Evolutionary conservation across 2,113 vertebrate species (phyloP).

Genomic region (Myotis lucifugus): DNA sequence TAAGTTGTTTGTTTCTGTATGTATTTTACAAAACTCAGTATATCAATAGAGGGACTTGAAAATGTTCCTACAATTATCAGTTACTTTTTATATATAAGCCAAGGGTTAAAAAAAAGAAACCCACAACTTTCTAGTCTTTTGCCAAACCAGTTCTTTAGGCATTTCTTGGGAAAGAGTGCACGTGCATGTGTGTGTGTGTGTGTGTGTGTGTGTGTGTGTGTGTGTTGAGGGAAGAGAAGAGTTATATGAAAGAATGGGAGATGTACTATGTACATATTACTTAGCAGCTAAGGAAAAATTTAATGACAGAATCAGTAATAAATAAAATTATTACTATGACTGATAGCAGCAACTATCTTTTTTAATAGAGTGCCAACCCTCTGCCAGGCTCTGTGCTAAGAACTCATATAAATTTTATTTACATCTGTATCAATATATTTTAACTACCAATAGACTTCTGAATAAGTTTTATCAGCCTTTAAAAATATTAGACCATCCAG

Average conservation of each 20-base stretch:
- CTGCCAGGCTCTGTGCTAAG: neutral
- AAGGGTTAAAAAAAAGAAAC: constrained; percentile 24
- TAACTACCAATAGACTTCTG: neutral
- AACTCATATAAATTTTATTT: neutral
- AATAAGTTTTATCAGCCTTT: neutral
- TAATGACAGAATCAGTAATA: constrained; percentile 36
- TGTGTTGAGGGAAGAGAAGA: neutral
- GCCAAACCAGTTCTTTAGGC: constrained; percentile 22
- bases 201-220: neutral
- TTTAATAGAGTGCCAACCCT: neutral
- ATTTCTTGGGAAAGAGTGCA: neutral
- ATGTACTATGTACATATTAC: neutral
- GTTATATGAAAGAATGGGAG: neutral
- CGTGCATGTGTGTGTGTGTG: neutral
- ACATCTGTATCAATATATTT: neutral
- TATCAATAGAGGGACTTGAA: neutral
- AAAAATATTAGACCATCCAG: neutral
- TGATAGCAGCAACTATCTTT: neutral
- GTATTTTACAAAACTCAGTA: constrained; percentile 3
- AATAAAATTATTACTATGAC: neutral
- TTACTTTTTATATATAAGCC: neutral
- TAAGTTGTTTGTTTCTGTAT: constrained; percentile 47
- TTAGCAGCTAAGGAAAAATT: neutral
- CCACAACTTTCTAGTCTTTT: constrained; percentile 1
- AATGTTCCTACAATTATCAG: constrained; percentile 40